Conservation (phyloP, 2,797 vertebrate genomes). For the Bryconaethiops microstoma region DNA sequence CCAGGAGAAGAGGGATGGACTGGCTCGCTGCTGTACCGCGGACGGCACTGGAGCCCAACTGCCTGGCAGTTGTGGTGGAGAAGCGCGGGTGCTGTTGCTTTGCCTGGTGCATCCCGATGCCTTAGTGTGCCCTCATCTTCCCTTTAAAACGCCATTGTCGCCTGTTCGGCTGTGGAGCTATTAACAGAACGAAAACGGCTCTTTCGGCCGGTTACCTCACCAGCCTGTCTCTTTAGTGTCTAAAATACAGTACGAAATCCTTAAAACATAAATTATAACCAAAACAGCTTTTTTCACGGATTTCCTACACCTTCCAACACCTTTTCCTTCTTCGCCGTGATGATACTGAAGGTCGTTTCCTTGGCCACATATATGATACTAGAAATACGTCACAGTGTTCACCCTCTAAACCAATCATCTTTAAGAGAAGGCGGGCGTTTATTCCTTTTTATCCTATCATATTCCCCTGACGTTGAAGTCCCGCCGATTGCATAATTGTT, state of each 20-base stretch:
- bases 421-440: fast-evolving
- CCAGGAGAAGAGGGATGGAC: constrained; percentile 76
- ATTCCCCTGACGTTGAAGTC: constrained; percentile 41
- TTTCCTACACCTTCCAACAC: no score
- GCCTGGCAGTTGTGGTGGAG: constrained; percentile 77
- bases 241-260: not conserved
- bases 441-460: constrained; percentile 53
- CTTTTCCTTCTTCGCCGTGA: not conserved
- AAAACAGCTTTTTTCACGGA: not conserved
- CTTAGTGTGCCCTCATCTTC: constrained; percentile 75
- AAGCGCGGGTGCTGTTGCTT: constrained; percentile 62
- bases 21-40: constrained; percentile 78
- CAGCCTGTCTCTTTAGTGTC: constrained; percentile 44
- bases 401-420: constrained; percentile 63
- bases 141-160: constrained; percentile 80
- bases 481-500: not conserved
- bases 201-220: constrained; percentile 41
- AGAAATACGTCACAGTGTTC: not conserved
- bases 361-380: constrained; percentile 55
- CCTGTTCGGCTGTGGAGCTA: constrained; percentile 59
- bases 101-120: constrained; percentile 80
- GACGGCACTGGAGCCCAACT: constrained; percentile 77
- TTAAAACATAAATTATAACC: not conserved
- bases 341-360: constrained; percentile 2
- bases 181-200: constrained; percentile 35